phyloP scores from a whole-genome alignment of 2,888 invertebrate species.

The Pachliopta kotzebuea region DNA sequence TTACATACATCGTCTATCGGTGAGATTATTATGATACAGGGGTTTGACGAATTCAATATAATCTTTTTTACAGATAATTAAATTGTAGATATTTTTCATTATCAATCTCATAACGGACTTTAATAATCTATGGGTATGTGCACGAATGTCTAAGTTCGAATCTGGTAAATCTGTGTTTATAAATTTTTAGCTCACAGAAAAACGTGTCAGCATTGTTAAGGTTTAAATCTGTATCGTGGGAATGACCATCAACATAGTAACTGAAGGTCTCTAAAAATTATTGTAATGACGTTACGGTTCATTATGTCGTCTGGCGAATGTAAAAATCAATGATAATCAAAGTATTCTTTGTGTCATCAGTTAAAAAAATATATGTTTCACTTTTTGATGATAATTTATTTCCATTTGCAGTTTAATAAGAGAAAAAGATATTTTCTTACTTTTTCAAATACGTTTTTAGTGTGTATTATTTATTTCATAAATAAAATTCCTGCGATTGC shows the following conservation, averaged over 20 bases:
- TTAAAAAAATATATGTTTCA: too few relatives aligned
- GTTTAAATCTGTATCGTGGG: slow-evolving; percentile 13
- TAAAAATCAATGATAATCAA: slow-evolving; percentile 18
- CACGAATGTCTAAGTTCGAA: background rate
- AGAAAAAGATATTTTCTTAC: background rate
- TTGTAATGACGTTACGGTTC: slow-evolving; percentile 18
- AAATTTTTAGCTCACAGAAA: background rate
- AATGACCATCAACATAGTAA: slow-evolving; percentile 27
- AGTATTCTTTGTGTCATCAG: slow-evolving; percentile 1
- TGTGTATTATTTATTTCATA: background rate
- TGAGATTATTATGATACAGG: too few relatives aligned
- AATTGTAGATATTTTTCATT: too few relatives aligned
- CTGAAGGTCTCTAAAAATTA: slow-evolving; percentile 25
- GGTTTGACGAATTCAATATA: too few relatives aligned
- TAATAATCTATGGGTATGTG: background rate
- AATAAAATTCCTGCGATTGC: background rate
- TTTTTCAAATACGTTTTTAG: background rate
- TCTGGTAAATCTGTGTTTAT: background rate
- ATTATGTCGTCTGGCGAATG: slow-evolving; percentile 8
- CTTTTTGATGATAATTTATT: background rate
- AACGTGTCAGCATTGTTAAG: background rate
- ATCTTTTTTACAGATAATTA: too few relatives aligned
- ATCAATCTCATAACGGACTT: background rate
- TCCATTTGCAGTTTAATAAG: background rate
- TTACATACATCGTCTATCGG: too few relatives aligned